Percentiles rank a stretch among this genome's conserved stretches.
Evolutionary conservation across 2,113 vertebrate species (phyloP).

Genomic region (Aegotheles bennettii): DNA sequence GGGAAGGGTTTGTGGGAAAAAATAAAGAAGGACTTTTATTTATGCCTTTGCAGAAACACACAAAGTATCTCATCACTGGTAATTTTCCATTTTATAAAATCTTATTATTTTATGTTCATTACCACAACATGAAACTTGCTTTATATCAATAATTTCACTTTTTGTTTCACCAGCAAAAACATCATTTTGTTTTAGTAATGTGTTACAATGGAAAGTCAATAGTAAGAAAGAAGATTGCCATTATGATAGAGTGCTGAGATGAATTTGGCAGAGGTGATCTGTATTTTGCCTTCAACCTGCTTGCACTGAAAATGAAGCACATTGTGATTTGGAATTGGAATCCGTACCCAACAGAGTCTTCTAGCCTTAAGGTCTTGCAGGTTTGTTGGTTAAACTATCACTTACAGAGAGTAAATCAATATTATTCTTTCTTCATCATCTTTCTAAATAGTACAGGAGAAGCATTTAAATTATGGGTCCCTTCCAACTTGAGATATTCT

Average conservation of each 20-base stretch:
- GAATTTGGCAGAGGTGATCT: constrained; percentile 28
- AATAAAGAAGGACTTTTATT: neutral
- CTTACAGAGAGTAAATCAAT: neutral
- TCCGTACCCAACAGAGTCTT: neutral
- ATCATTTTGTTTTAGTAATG: constrained; percentile 16
- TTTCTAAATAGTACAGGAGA: neutral
- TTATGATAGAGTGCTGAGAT: neutral
- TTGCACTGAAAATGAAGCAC: neutral
- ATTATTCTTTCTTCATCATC: neutral
- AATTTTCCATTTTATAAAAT: neutral
- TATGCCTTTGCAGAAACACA: neutral
- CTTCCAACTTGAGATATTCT: neutral
- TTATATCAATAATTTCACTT: constrained; percentile 9
- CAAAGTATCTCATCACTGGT: neutral
- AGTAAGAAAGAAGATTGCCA: constrained; percentile 14
- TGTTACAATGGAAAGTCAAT: constrained; percentile 29
- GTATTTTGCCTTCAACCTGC: constrained; percentile 29
- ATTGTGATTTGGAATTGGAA: neutral
- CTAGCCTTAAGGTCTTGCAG: neutral
- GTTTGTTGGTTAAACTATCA: neutral
- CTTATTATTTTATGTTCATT: neutral
- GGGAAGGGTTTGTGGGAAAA: neutral
- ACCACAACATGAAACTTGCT: neutral
- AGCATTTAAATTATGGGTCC: neutral
- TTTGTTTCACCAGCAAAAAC: constrained; percentile 30